phyloP scores from a whole-genome alignment of 2,888 invertebrate species.

The Epinotia ramella region DNA sequence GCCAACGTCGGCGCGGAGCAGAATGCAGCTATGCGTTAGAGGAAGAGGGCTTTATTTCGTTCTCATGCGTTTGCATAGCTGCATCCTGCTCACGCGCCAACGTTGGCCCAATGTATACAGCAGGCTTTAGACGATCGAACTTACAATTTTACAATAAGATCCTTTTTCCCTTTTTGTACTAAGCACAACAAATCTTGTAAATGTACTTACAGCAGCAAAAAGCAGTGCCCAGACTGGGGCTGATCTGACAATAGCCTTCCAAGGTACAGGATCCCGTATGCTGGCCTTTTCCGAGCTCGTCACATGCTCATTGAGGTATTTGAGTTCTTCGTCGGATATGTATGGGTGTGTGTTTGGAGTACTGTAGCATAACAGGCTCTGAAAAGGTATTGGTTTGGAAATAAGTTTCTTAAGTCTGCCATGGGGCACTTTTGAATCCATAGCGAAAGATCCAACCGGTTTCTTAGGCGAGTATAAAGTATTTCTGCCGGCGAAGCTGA shows the following conservation, averaged over 20 bases:
- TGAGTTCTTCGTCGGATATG: conserved; percentile 83
- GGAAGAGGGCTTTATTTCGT: too few species aligned
- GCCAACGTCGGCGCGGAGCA: too few species aligned
- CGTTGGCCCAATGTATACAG: too few species aligned
- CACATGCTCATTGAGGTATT: conserved; percentile 85
- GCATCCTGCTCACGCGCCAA: too few species aligned
- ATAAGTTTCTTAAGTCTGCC: not conserved
- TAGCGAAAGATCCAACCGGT: too few species aligned
- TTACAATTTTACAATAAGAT: too few species aligned
- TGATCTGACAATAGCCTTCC: conserved; percentile 89
- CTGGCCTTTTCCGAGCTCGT: conserved; percentile 82
- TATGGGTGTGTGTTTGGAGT: conserved; percentile 84
- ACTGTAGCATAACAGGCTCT: conserved; percentile 82
- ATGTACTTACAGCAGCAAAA: conserved; percentile 86
- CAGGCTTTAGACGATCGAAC: too few species aligned
- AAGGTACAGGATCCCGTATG: conserved; percentile 87
- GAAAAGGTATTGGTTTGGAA: conserved; percentile 49
- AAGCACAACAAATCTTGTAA: not conserved
- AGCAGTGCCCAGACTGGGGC: conserved; percentile 90
- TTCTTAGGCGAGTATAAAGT: too few species aligned
- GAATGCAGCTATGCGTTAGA: too few species aligned
- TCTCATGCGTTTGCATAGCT: too few species aligned
- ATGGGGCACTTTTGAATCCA: too few species aligned
- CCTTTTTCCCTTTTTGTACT: not conserved
- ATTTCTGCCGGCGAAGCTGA: too few species aligned